These are phyloP conservation scores for Myripristis jacobus DNA, from an alignment of 2,797 vertebrate genomes.

Conservation along the genomic window DNA sequence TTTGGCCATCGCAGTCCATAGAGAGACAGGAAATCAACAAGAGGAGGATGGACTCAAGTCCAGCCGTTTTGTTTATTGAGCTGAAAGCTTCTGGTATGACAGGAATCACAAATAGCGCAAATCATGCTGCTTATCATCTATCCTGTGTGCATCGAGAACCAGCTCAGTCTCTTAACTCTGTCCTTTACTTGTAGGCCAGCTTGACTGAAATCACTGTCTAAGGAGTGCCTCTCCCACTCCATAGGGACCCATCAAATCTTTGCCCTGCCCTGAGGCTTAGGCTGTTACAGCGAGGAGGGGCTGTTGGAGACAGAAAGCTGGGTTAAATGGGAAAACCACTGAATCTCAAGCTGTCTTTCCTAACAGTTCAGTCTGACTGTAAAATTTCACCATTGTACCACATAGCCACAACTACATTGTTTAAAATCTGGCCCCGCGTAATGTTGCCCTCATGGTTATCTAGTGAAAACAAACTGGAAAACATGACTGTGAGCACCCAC, in stretches of 20 bases:
- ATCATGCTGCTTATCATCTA: constrained; percentile 59
- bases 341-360: constrained; percentile 3
- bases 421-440: not conserved
- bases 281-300: constrained; percentile 46
- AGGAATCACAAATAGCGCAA: constrained; percentile 66
- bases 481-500: not conserved
- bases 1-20: constrained; percentile 19
- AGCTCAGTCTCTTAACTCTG: constrained; percentile 42
- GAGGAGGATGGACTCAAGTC: constrained; percentile 35
- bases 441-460: not conserved
- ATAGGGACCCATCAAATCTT: constrained; percentile 44
- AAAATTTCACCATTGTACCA: not conserved
- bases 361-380: not conserved
- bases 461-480: constrained; percentile 4
- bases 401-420: not conserved
- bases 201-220: constrained; percentile 67
- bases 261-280: constrained; percentile 41
- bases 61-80: constrained; percentile 68
- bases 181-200: constrained; percentile 32
- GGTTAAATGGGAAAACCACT: constrained; percentile 15
- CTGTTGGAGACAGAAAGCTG: constrained; percentile 22
- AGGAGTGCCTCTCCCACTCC: constrained; percentile 69
- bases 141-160: constrained; percentile 50
- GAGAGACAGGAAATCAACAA: constrained; percentile 68
- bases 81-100: constrained; percentile 69